These are phyloP conservation scores for Pangasius macronema DNA, from an alignment of 2,797 vertebrate species.

Conservation along the genomic window DNA sequence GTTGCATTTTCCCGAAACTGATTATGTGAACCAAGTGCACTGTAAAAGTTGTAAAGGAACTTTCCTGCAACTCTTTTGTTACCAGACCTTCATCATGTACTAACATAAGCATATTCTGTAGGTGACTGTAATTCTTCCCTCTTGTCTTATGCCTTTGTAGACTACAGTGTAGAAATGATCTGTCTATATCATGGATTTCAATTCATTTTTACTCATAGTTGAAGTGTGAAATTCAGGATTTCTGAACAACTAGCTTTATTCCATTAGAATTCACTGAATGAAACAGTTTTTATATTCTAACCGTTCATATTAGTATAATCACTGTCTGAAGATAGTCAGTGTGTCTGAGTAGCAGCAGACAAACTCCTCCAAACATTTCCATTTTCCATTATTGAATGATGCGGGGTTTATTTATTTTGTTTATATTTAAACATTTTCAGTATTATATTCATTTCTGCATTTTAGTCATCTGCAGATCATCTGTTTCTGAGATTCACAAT, in stretches of 20 bases:
- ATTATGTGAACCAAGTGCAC: background rate
- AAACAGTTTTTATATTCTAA: background rate
- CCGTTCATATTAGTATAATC: background rate
- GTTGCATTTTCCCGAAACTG: constrained; percentile 17
- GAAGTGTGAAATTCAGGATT: background rate
- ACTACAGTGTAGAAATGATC: background rate
- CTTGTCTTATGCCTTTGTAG: background rate
- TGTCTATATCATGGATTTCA: background rate
- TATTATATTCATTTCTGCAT: background rate
- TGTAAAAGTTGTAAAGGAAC: background rate
- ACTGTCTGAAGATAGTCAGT: background rate
- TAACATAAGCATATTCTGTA: background rate
- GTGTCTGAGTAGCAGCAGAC: background rate
- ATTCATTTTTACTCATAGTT: background rate
- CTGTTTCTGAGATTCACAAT: background rate
- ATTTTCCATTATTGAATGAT: background rate
- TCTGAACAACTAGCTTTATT: background rate
- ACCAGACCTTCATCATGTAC: background rate
- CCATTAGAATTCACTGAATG: background rate
- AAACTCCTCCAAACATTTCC: background rate
- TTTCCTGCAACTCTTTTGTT: background rate
- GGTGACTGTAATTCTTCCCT: background rate
- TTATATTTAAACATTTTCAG: background rate
- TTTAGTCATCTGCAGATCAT: too few species aligned
- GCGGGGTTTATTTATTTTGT: background rate